Base-by-base conservation (phyloP, 2,113 vertebrate species). In the Saccopteryx bilineata region DNA sequence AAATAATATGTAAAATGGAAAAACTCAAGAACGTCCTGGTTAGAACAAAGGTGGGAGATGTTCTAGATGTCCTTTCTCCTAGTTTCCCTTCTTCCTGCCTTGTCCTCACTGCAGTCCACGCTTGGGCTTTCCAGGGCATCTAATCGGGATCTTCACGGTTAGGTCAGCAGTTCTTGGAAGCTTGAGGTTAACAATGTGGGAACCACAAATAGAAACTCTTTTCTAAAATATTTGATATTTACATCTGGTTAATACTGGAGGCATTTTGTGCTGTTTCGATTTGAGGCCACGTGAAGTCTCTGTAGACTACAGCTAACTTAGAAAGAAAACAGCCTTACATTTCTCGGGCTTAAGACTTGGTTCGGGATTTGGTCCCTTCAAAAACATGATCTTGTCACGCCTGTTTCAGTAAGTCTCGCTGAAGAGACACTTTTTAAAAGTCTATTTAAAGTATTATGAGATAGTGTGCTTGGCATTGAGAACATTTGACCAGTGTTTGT, bases 191-290 rank as follows among this genome's bases (percentile, higher is more conserved):
- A 56, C 31, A n/a, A 12, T 61, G 68, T 83, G 72, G 65, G 61
- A 74, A 28, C n/a, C 17, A 69, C 48, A 85, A 80, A 61, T 7
- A 74, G 50, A 56, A 63, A 19, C 19, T 58, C 5, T 92, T 85
- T 94, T 93, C 28, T 72, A 31, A 87, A 94, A 66, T 71, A 89
- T 85, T 39, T 88, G 58, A 21, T 90, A 80, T 65, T 71, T 24
- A 50, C 58, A 94, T 83, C 69, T 84, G 68, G 65, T 58, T 93
- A 80, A 71, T 95, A 61, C 71, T 48, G 66, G 61, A 96, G 65
- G 12, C 7, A 71, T 91, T 96, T 76, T 80, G 85, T 92, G 52
- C n/a, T 86, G 56, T 61, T 89, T 68, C 72, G 74, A 79, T 72
- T 94, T 88, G 46, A 31, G 46, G 74, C 28, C 66, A 58, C 39